Evolutionary conservation across 2,113 vertebrate genomes (phyloP), one percentile per base, ranked within the genome.

Genomic region (Nansenia antarctica): DNA sequence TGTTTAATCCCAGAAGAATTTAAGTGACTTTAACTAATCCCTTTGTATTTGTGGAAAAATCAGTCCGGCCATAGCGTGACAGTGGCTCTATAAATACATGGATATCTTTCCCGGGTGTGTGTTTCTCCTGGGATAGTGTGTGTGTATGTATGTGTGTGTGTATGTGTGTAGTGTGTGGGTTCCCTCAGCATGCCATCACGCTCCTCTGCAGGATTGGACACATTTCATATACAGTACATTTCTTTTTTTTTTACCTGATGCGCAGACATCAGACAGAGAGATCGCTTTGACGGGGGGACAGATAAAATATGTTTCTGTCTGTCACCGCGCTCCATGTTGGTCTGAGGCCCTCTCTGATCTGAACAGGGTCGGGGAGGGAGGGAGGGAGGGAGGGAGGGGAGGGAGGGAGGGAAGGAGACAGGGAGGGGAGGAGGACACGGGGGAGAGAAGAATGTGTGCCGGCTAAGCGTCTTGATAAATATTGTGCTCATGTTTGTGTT

Each of bases 231-330:
- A 74, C 45, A 61, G 37, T 53, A 67, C 65, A 57, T 69, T 80
- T 66, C 32, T 70, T 74, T 34, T 60, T 59, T 42, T 69, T 30
- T 62, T 1, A 9, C 9, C 24, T 32, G n/a, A 14, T 66, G 34
- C 54, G 62, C 76, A 86, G 88, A 88, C 82, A 90, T 90, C 86
- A 76, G 55, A 27, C 22, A 12, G 34, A 22, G 35, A 67, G 59
- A 88, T 91, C 85, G 87, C 27, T n/a, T 49, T 49, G 66, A 34
- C 22, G 37, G 29, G 32, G 37, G 18, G 37, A 32, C 80, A 82
- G 86, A 81, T 84, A 75, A 77, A 74, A 77, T 53, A 35, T 54
- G 76, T 80, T 80, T 81, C 76, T 81, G 80, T 87, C 83, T 90
- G 76, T 83, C 67, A 62, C 65, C n/a, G 35, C 67, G 45, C 81